These are phyloP conservation scores for Crenuchus spilurus DNA, from an alignment of 2,797 vertebrate species.

Conservation along the genomic window DNA sequence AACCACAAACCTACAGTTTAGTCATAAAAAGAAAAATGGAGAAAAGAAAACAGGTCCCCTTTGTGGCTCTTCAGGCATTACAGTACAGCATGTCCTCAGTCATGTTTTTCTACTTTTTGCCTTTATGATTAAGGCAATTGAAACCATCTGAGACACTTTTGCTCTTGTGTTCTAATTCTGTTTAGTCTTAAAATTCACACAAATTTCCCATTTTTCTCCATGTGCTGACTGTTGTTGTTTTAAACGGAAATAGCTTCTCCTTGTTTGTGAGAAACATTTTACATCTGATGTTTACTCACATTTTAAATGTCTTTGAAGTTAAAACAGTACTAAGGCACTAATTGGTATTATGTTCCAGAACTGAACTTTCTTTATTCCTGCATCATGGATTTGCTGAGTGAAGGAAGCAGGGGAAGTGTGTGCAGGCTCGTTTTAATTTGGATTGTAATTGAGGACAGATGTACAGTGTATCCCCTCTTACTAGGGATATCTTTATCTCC, in stretches of 20 bases:
- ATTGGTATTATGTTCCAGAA: not conserved
- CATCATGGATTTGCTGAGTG: constrained; percentile 2
- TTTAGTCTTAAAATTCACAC: too few species aligned
- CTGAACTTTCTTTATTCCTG: not conserved
- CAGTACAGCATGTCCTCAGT: not conserved
- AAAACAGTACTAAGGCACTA: not conserved
- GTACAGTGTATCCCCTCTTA: constrained; percentile 14
- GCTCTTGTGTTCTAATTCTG: too few species aligned
- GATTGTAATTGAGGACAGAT: constrained; percentile 8
- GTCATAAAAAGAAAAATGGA: constrained; percentile 31
- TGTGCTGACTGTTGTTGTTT: not conserved
- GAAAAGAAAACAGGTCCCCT: not conserved
- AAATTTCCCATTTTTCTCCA: not conserved
- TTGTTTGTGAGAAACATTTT: not conserved
- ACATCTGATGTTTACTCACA: not conserved
- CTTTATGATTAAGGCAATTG: not conserved
- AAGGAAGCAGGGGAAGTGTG: constrained; percentile 5
- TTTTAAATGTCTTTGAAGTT: not conserved
- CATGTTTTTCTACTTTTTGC: not conserved
- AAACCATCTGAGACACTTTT: not conserved
- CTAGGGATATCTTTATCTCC: constrained; percentile 25
- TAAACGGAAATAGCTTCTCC: not conserved
- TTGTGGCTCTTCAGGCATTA: constrained; percentile 2
- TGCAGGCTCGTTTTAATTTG: constrained; percentile 24
- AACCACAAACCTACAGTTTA: constrained; percentile 17